These are phyloP conservation scores for Callopanchax toddi DNA, from an alignment of 2,113 vertebrate species.

Conservation along the genomic window DNA sequence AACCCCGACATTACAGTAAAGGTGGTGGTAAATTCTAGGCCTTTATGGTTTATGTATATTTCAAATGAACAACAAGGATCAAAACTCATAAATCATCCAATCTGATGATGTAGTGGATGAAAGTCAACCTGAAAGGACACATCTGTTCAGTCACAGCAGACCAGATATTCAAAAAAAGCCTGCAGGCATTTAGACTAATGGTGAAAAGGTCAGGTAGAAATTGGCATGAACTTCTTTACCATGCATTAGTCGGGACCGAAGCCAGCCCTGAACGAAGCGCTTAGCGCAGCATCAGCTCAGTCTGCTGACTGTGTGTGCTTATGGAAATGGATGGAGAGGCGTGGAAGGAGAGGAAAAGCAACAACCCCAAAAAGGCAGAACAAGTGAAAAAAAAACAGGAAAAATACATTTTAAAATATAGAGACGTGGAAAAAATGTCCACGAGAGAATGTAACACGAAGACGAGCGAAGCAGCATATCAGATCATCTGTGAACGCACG, in stretches of 20 bases:
- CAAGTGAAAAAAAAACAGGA: conserved; percentile 26
- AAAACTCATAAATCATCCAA: conserved; percentile 11
- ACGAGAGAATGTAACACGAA: too few species aligned
- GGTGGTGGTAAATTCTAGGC: too few species aligned
- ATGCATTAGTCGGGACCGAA: conserved; percentile 50
- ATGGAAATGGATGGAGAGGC: conserved; percentile 22
- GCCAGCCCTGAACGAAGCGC: conserved; percentile 35
- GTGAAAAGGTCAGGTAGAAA: conserved; percentile 56
- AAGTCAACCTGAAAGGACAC: conserved; percentile 8
- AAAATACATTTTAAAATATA: too few species aligned
- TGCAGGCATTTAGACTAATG: conserved; percentile 17
- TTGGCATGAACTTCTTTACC: conserved; percentile 50
- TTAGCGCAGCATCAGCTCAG: conserved; percentile 47
- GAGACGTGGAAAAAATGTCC: too few species aligned
- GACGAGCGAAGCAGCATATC: too few species aligned
- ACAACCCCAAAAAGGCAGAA: conserved; percentile 10
- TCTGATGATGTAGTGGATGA: conserved; percentile 18
- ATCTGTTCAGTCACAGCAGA: conserved; percentile 17
- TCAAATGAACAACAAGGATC: background rate
- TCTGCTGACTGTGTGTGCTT: conserved; percentile 12
- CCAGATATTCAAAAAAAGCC: conserved; percentile 16
- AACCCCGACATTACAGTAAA: too few species aligned
- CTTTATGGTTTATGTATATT: too few species aligned
- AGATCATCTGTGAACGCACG: too few species aligned
- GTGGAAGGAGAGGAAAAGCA: conserved; percentile 26